Evolutionary conservation across 2,888 invertebrate species (phyloP).

Genomic region (Eulithis prunata): DNA sequence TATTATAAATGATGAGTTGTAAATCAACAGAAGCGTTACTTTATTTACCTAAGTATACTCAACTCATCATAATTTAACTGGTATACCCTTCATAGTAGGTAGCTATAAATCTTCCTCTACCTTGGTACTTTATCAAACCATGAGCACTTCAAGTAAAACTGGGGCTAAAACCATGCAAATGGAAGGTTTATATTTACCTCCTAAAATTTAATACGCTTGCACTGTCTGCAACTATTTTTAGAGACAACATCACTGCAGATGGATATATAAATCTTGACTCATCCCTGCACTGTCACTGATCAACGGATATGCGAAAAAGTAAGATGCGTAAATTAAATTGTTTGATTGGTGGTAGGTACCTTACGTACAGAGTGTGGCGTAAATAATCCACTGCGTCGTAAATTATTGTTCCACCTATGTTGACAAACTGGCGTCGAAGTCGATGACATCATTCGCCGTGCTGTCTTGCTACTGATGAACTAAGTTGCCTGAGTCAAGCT

Average conservation of each 20-base stretch:
- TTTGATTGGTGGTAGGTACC: too few relatives aligned
- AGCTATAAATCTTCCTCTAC: conserved; percentile 17
- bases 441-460: conserved; percentile 63
- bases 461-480: conserved; percentile 51
- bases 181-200: conserved; percentile 32
- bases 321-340: neutral
- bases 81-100: neutral
- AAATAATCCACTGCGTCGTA: conserved; percentile 42
- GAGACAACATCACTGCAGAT: conserved; percentile 60
- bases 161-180: conserved; percentile 37
- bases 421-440: conserved; percentile 52
- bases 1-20: too few relatives aligned
- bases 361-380: conserved; percentile 23
- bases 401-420: conserved; percentile 50
- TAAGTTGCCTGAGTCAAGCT: conserved; percentile 45
- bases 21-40: too few relatives aligned
- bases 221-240: conserved; percentile 64
- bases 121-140: conserved; percentile 18
- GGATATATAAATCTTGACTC: conserved; percentile 57
- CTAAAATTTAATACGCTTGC: conserved; percentile 50
- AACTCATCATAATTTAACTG: too few relatives aligned
- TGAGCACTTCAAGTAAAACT: conserved; percentile 11
- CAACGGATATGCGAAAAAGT: conserved; percentile 39
- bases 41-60: too few relatives aligned
- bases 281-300: conserved; percentile 51